phyloP scores from a whole-genome alignment of 2,113 vertebrate genomes.

The Hystrix cristata region DNA sequence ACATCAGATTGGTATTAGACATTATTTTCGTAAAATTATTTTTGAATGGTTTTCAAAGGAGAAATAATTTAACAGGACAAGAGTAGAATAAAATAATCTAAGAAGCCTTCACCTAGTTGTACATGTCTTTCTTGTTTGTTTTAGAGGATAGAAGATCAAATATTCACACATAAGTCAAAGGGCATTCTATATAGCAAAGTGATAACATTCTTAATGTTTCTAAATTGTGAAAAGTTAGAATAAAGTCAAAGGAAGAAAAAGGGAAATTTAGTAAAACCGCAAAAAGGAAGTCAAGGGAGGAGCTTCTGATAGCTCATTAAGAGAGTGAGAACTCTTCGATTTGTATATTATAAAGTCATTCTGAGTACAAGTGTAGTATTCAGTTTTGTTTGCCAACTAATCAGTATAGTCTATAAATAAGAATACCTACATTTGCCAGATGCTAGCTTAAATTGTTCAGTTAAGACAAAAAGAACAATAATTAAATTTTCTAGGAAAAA shows the following conservation, averaged over 20 bases:
- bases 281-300: not conserved
- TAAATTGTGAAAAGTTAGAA: constrained; percentile 17
- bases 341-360: not conserved
- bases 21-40: not conserved
- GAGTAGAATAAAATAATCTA: not conserved
- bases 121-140: not conserved
- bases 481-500: not conserved
- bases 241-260: not conserved
- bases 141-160: not conserved
- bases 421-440: not conserved
- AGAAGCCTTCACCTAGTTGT: not conserved
- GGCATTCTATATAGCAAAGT: not conserved
- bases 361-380: not conserved
- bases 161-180: not conserved
- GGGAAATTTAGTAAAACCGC: not conserved
- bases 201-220: not conserved
- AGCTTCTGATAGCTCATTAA: not conserved
- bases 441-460: not conserved
- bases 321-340: not conserved
- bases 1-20: not conserved
- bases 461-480: constrained; percentile 3
- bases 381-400: not conserved
- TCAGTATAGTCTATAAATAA: not conserved
- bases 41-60: not conserved
- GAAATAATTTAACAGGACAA: not conserved